These are phyloP conservation scores for Pseudolycoriella hygida DNA, from an alignment of 2,888 invertebrate genomes.

Conservation along the genomic window DNA sequence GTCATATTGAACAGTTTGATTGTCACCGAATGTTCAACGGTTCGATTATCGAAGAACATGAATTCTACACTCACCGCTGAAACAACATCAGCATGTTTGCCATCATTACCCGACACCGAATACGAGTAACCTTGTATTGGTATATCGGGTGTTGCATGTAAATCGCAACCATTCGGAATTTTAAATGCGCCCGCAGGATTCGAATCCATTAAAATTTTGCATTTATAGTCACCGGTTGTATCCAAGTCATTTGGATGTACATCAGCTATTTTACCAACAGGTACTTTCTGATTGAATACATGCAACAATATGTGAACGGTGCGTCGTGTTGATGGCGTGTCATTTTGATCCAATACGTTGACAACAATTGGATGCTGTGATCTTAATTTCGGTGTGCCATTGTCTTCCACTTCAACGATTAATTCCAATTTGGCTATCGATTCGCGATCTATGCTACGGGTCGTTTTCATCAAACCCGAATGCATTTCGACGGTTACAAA, in stretches of 20 bases:
- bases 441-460: conserved; percentile 68
- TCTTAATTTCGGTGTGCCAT: conserved; percentile 65
- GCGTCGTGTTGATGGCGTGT: conserved; percentile 71
- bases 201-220: conserved; percentile 48
- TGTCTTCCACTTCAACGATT: conserved; percentile 73
- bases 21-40: conserved; percentile 68
- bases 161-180: conserved; percentile 53
- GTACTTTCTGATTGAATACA: conserved; percentile 56
- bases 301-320: conserved; percentile 65
- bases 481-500: conserved; percentile 61
- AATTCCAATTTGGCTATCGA: conserved; percentile 54
- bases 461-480: conserved; percentile 64
- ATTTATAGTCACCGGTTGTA: conserved; percentile 73
- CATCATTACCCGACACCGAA: conserved; percentile 76
- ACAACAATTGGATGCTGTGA: conserved; percentile 62
- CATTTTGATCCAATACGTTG: conserved; percentile 72
- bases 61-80: conserved; percentile 76
- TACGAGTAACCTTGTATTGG: conserved; percentile 58
- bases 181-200: conserved; percentile 37
- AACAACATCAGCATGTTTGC: conserved; percentile 68
- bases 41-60: conserved; percentile 58
- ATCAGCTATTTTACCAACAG: conserved; percentile 71
- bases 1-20: conserved; percentile 56
- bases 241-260: conserved; percentile 87
- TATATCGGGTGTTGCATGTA: conserved; percentile 54